Evolutionary conservation across 2,113 vertebrate genomes (phyloP).

Genomic region (Scophthalmus maximus): DNA sequence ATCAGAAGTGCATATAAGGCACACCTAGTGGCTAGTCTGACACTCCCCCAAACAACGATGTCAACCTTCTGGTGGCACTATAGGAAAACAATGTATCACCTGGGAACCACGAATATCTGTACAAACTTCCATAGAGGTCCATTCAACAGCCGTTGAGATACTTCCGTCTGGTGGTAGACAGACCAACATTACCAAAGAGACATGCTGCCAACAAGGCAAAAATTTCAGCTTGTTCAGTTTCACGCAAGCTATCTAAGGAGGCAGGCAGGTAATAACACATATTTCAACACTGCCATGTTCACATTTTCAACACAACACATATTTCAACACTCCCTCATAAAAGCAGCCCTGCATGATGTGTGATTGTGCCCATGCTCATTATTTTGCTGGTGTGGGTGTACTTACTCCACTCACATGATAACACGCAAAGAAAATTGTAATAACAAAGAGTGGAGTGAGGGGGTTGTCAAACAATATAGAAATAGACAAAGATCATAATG

Average conservation of each 20-base stretch:
- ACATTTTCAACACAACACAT: background rate
- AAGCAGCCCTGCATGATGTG: constrained; percentile 18
- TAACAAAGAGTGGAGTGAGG: constrained; percentile 43
- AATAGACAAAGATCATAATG: constrained; percentile 49
- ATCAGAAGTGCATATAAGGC: no score
- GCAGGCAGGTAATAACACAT: constrained; percentile 15
- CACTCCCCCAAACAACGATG: no score
- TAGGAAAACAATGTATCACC: background rate
- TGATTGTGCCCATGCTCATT: constrained; percentile 23
- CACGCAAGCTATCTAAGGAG: background rate
- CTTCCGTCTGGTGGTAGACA: background rate
- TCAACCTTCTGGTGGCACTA: no score
- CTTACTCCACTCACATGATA: constrained; percentile 18
- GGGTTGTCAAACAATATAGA: constrained; percentile 28
- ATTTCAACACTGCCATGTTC: background rate
- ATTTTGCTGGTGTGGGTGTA: constrained; percentile 37
- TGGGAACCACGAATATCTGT: background rate
- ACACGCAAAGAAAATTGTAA: constrained; percentile 48
- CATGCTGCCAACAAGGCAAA: background rate
- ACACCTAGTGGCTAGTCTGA: no score
- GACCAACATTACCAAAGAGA: background rate
- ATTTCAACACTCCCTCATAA: constrained; percentile 25
- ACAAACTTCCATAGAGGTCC: background rate
- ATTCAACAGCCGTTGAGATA: no score
- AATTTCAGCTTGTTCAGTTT: background rate